Evolutionary conservation across 2,113 vertebrate genomes (phyloP), one percentile per base, ranked within the genome.

Genomic region (Grammomys dolichurus): DNA sequence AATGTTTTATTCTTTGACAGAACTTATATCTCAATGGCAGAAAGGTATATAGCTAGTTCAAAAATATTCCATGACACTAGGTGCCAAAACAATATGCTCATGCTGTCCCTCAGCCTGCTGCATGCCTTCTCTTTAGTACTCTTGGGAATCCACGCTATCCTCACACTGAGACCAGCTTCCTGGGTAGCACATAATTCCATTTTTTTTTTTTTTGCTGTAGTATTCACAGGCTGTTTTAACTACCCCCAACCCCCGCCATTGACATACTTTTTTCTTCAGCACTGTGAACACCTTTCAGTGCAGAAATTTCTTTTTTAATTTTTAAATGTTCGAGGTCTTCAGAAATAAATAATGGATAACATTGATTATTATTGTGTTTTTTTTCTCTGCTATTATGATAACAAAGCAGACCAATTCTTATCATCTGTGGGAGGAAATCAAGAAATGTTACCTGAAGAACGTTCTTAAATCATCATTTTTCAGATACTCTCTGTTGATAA

Each of bases 101-200:
- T 54, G 22, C 14, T 92, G 31, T 6, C 40, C 0, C 16, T 31
- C 63, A 28, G 3, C 11, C 3, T n/a, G 0, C 2, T 63, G 17
- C 5, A 26, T 16, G 65, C 40, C 3, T 9, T 60, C 48, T 63
- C 24, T 12, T 46, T n/a, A 13, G n/a, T 12, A 28, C 28, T 54
- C 10, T 31, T n/a, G 31, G 56, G 56, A 51, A 56, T 17, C 67
- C 6, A 7, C 31, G 10, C 46, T 17, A 10, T 48, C 33, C 19
- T 0, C 48, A 40, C 48, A 31, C 51, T 22, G 28, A 26, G 5
- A 24, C 14, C 8, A 2, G 3, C 56, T 22, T 8, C 26, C 40
- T 8, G 9, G 19, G 26, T 3, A 36, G 8, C 28, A 51, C 7
- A 11, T 4, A 75, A 1, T 28, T 54, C 12, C 2, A 10, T 0